A percentile compares a stretch with the other conserved stretches of the same genome.
phyloP scores from a whole-genome alignment of 2,888 invertebrate genomes.

The Agonopterix heracliana region DNA sequence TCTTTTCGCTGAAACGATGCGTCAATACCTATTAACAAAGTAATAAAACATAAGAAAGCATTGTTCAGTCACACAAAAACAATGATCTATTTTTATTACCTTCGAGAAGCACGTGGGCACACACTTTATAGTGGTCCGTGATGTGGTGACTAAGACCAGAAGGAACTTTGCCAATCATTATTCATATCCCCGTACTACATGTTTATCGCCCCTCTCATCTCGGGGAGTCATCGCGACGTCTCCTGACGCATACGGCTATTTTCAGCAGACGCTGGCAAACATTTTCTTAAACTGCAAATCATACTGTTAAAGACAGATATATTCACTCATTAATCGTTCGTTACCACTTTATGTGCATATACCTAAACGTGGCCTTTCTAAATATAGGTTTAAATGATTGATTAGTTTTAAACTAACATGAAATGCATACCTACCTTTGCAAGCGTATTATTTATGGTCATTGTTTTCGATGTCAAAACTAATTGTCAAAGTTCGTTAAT shows the following conservation, averaged over 20 bases:
- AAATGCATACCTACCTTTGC: neutral
- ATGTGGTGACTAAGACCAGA: slow-evolving; percentile 33
- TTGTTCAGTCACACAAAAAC: too few relatives aligned
- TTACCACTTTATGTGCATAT: slow-evolving; percentile 9
- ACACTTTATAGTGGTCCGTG: slow-evolving; percentile 18
- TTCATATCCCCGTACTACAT: slow-evolving; percentile 39
- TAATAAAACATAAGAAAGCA: too few relatives aligned
- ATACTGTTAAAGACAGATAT: slow-evolving; percentile 21
- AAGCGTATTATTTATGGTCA: slow-evolving; percentile 4
- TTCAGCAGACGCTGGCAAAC: slow-evolving; percentile 32
- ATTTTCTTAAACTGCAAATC: slow-evolving; percentile 29
- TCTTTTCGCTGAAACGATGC: too few relatives aligned
- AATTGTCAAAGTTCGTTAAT: slow-evolving; percentile 44
- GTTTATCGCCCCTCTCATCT: slow-evolving; percentile 51
- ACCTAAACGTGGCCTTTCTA: neutral
- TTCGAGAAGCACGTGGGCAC: slow-evolving; percentile 33
- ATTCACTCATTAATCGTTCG: slow-evolving; percentile 10
- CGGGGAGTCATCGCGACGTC: slow-evolving; percentile 49
- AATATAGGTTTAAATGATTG: too few relatives aligned
- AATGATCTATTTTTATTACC: slow-evolving; percentile 3
- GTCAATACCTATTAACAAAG: too few relatives aligned
- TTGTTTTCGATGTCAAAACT: slow-evolving; percentile 33
- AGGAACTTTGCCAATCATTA: slow-evolving; percentile 58
- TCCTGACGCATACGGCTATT: slow-evolving; percentile 62
- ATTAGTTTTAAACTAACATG: too few relatives aligned